phyloP scores from a whole-genome alignment of 2,113 vertebrate species.

The Puma concolor region DNA sequence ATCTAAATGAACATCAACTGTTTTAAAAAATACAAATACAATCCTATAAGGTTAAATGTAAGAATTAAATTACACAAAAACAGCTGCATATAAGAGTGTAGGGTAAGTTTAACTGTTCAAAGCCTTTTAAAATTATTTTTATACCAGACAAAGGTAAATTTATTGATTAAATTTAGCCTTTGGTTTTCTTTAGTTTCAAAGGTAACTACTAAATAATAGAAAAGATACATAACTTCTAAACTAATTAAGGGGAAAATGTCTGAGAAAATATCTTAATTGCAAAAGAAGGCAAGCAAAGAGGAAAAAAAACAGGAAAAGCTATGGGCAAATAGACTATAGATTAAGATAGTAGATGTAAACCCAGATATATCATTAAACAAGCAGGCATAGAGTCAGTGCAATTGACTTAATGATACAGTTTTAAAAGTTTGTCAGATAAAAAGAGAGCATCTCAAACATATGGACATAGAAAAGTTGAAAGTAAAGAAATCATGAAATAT shows the following conservation, averaged over 20 bases:
- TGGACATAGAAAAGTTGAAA: background rate
- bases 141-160: background rate
- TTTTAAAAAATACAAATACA: background rate
- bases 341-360: background rate
- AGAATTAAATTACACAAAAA: slow-evolving; percentile 16
- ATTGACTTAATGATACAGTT: background rate
- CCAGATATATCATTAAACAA: background rate
- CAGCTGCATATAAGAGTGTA: background rate
- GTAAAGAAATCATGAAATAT: background rate
- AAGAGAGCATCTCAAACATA: background rate
- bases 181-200: background rate
- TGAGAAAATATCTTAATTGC: background rate
- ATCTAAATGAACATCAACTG: background rate
- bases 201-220: background rate
- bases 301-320: background rate
- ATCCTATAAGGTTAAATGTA: background rate
- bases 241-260: background rate
- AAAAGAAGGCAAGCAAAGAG: background rate
- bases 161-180: background rate
- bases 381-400: background rate
- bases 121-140: background rate
- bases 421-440: background rate
- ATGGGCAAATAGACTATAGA: background rate
- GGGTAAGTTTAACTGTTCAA: background rate
- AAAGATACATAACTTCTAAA: background rate